Evolutionary conservation across 1,140 invertebrate species (phyloP), one percentile per base, ranked within the genome.

Genomic region (Achroia grisella): DNA sequence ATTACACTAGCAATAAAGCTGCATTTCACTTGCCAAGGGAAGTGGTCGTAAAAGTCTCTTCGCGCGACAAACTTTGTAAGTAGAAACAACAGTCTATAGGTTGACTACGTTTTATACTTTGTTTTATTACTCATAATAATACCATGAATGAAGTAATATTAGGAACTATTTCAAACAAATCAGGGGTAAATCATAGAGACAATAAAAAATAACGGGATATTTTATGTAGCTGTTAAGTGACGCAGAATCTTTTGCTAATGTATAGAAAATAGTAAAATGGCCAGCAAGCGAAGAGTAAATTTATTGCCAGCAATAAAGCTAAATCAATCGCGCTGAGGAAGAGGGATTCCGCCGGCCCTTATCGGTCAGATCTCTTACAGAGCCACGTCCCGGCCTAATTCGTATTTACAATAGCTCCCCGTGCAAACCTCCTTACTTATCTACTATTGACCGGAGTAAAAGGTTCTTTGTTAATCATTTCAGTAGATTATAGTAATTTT

Each of bases 241-340:
- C 17, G 17, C 17, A 23, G 17, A 23, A 23, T 23, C 17, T 23
- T 23, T 23, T 23, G 17, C 17, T 23, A 23, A 23, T 23, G 13
- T 8, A 37, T n/a, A 37, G 35, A 40, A 54, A 37, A 44, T 41
- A 50, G 42, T 46, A 51, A 54, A 52, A 49, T 43, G 14, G 31
- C 40, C 40, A 48, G 46, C 47, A 32, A 44, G 9, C 47, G 48
- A 59, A 42, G 60, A 56, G 55, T 52, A 59, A 68, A 73, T 78
- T 78, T 78, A 78, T 75, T 65, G 56, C 54, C 31, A 51, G 65
- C 60, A 64, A 78, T 78, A 78, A 78, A 78, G 56, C 60, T 68
- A 71, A 75, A 78, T 75, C 71, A 75, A 75, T 75, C 67, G 65
- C 39, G 59, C 53, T 49, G 51, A 44, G 53, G 48, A 56, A 67